Evolutionary conservation across 1,140 invertebrate species (phyloP), one percentile per base, ranked within the genome.

Genomic region (Heliconius eleuchia): DNA sequence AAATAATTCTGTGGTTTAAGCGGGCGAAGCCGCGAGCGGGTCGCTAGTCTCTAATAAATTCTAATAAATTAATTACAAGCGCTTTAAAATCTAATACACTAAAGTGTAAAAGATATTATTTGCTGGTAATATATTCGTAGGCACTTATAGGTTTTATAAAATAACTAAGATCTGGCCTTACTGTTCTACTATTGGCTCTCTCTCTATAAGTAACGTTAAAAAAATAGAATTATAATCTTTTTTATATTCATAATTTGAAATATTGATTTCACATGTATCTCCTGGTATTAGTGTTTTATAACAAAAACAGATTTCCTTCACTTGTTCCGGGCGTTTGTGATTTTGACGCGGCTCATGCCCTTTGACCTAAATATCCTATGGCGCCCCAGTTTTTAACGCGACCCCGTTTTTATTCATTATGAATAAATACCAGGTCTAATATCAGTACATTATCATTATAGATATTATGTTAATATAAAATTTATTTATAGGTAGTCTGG

Each of bases 351-450:
- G 71, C 71, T 42, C 37, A 39, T 72, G 71, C 71, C 71, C 71
- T 72, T 39, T 72, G 19, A 72, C 71, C 71, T 72, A 72, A 72
- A 72, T 72, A 72, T 72, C 71, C 71, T 72, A 72, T 23, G 34
- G 23, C 42, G 71, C 30, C 71, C 71, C 3, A 39, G 71, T 39
- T 72, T 72, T 72, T 30, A 30, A 37, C 19, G 37, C n/a, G 71
- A 72, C 71, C 71, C 34, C 34, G 23, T 72, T 72, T 30, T 27
- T 66, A 66, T 66, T 27, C 60, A 66, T 66, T 66, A 66, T 66
- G 60, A 66, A 30, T 66, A 66, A 66, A 66, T 66, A 66, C 60
- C 57, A 46, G 27, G 23, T 13, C 60, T 66, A 30, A 66, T 66
- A 66, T 30, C 60, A 23, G 60, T 66, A 27, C n/a, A 23, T 23